Evolutionary conservation across 2,888 invertebrate species (phyloP).

Genomic region (Drosophila histrio): DNA sequence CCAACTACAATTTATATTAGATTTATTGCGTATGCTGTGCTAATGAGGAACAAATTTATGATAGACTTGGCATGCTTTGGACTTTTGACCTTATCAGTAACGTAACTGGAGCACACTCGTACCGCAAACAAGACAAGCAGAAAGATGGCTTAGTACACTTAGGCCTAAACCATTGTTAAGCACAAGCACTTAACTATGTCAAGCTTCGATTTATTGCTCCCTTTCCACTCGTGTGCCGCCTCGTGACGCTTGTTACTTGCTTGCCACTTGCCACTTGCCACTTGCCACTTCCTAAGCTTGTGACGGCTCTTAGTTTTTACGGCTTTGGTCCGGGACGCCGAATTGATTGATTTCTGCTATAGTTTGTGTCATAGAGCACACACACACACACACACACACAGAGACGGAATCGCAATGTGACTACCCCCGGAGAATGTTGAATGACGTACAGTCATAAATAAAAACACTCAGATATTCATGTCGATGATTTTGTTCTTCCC

Average conservation of each 20-base stretch:
- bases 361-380: constrained; percentile 56
- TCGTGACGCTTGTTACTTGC: background rate
- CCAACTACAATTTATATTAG: background rate
- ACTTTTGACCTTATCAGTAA: constrained; percentile 18
- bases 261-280: constrained; percentile 26
- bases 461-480: constrained; percentile 77
- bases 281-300: constrained; percentile 34
- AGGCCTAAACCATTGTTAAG: constrained; percentile 65
- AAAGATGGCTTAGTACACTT: constrained; percentile 18
- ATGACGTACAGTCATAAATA: constrained; percentile 73
- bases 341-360: constrained; percentile 72
- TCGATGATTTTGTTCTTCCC: constrained; percentile 47
- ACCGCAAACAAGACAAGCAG: background rate
- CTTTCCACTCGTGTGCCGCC: constrained; percentile 4
- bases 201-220: constrained; percentile 65
- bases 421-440: constrained; percentile 33
- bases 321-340: constrained; percentile 16
- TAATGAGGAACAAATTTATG: constrained; percentile 43
- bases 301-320: constrained; percentile 41
- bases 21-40: constrained; percentile 5
- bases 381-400: constrained; percentile 1
- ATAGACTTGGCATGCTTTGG: constrained; percentile 2
- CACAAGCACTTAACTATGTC: constrained; percentile 71
- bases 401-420: background rate
- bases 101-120: constrained; percentile 1